Evolutionary conservation across 2,113 vertebrate genomes (phyloP).

Genomic region (Hipposideros armiger): DNA sequence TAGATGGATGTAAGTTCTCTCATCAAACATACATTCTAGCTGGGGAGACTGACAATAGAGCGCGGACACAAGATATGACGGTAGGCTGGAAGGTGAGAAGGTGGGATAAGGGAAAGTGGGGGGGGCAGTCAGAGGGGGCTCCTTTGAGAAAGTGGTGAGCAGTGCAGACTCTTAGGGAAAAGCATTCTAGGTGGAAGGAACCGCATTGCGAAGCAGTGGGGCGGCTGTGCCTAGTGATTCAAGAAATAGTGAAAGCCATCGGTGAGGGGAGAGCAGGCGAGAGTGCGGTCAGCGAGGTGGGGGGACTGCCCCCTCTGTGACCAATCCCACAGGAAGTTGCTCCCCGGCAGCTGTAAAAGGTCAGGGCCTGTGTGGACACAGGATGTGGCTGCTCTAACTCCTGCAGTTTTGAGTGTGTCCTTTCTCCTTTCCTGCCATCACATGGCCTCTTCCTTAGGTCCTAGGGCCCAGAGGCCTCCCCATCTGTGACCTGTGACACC

Average conservation of each 20-base stretch:
- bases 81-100: no score
- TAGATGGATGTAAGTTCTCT: no score
- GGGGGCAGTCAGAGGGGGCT: rapidly evolving
- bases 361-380: background rate
- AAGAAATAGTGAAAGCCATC: background rate
- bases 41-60: background rate
- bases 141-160: background rate
- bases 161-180: background rate
- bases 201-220: background rate
- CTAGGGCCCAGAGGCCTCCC: background rate
- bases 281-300: background rate
- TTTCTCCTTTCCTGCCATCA: background rate
- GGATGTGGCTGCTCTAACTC: rapidly evolving
- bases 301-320: background rate
- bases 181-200: background rate
- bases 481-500: background rate
- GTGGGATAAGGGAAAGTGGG: background rate
- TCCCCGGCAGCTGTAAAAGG: background rate
- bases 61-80: background rate
- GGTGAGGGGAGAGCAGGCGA: background rate
- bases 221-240: background rate
- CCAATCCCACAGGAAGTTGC: background rate
- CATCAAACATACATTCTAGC: background rate
- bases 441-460: background rate
- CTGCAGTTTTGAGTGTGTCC: rapidly evolving